A percentile compares a stretch with the other conserved stretches of the same genome.
Conservation (phyloP, 1,140 invertebrate species). For the Heliconius himera region DNA sequence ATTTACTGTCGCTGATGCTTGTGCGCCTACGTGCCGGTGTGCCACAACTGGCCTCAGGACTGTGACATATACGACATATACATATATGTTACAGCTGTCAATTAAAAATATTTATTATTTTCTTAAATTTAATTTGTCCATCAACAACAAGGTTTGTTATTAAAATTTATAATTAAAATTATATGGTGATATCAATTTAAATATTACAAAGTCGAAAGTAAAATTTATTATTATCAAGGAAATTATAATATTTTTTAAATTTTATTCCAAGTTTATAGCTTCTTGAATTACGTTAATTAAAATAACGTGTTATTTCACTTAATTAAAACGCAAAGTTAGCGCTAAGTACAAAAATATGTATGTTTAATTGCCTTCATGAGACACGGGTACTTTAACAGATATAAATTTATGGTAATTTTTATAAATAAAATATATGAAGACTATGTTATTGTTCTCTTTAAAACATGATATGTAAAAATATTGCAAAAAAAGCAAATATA, state of each 20-base stretch:
- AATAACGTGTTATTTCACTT: neutral
- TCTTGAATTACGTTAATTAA: constrained; percentile 1
- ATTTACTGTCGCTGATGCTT: too few species aligned
- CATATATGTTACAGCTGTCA: too few species aligned
- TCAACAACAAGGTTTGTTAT: too few species aligned
- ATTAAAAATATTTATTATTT: too few species aligned
- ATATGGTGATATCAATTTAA: neutral
- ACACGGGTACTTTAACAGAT: neutral
- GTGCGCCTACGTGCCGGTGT: too few species aligned
- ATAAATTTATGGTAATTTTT: neutral
- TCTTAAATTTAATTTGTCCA: too few species aligned
- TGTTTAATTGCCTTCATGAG: neutral
- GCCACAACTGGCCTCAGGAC: too few species aligned
- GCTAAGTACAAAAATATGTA: constrained; percentile 11
- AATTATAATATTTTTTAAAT: neutral
- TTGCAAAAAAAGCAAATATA: neutral
- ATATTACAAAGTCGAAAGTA: neutral
- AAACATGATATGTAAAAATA: neutral
- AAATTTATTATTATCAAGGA: constrained; percentile 9
- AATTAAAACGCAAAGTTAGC: neutral
- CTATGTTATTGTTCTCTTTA: neutral
- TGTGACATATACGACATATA: too few species aligned
- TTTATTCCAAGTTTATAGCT: neutral
- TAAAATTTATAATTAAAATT: neutral
- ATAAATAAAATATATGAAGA: neutral